Evolutionary conservation across 2,113 vertebrate species (phyloP), one percentile per base, ranked within the genome.

Genomic region (Athene cunicularia): DNA sequence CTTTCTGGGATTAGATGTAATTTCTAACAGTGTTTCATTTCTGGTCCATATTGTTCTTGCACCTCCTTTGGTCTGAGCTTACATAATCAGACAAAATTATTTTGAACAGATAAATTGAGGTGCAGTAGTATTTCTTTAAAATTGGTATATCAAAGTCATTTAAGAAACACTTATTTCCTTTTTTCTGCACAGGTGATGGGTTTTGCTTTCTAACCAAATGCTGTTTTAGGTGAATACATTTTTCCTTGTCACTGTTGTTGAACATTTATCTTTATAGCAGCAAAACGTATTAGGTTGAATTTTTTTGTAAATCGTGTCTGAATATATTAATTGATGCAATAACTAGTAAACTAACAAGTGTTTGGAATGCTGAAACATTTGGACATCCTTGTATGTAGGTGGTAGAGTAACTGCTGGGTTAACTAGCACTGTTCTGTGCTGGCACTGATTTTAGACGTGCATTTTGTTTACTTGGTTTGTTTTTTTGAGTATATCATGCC

Each of bases 381-480:
- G 28, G 33, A 64, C 9, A 53, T 63, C 16, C 27, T 71, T 59
- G 6, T 26, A 37, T 64, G 14, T 88, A 47, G 50, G 27, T 71
- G 26, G 23, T 12, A 50, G 47, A 79, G 66, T 47, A 39, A 52
- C 60, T n/a, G 32, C 16, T 67, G 9, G 8, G 15, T 52, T 43
- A 77, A 32, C 28, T 77, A 53, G 37, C 37, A 14, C n/a, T 59
- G 11, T 17, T 77, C 39, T 60, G 35, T 56, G 9, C 72, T 77
- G 82, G 13, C 26, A 17, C 12, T 72, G 32, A 8, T 5, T 85
- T 66, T 43, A 14, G 45, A 20, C 50, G 35, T 58, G 15, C 64
- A 39, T 33, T 55, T 39, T 39, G 17, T 2, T 53, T 68, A 19
- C 2, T 62, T 50, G n/a, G 0, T 26, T 45, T 50, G n/a, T 0